Percentiles rank a stretch among this genome's conserved stretches.
Conservation (phyloP, 53 echinoderm and acorn worm species). For the Actinopyga echinites region DNA sequence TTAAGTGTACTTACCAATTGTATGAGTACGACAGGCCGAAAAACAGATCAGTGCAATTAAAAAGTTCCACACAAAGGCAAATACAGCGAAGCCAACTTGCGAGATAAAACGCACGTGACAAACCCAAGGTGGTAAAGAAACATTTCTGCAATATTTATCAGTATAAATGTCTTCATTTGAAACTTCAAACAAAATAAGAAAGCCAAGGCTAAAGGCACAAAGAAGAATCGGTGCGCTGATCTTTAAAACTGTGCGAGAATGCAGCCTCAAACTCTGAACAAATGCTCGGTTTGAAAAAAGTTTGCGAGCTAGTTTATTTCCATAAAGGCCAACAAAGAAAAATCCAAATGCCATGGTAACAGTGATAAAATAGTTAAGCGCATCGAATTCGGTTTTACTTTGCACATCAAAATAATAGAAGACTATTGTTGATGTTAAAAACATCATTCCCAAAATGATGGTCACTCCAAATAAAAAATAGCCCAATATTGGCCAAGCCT, state of each 20-base stretch:
- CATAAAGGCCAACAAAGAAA: slow-evolving; percentile 67
- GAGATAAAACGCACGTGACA: slow-evolving; percentile 75
- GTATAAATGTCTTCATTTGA: slow-evolving; percentile 37
- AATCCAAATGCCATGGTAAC: slow-evolving; percentile 80
- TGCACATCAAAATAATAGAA: slow-evolving; percentile 75
- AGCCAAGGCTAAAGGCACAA: slow-evolving; percentile 50
- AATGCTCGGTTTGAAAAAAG: slow-evolving; percentile 86
- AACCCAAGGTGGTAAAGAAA: slow-evolving; percentile 61
- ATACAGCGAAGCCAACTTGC: slow-evolving; percentile 58
- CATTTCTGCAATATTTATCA: slow-evolving; percentile 49
- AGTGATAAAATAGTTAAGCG: slow-evolving; percentile 82
- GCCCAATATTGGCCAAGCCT: slow-evolving; percentile 76
- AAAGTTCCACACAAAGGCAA: slow-evolving; percentile 81
- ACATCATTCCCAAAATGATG: slow-evolving; percentile 50
- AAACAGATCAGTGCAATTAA: slow-evolving; percentile 80
- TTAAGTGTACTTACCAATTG: slow-evolving; percentile 78
- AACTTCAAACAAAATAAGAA: slow-evolving; percentile 67
- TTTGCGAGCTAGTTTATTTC: slow-evolving; percentile 78
- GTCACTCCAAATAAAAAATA: slow-evolving; percentile 71
- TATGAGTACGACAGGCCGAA: slow-evolving; percentile 93
- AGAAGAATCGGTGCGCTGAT: slow-evolving; percentile 71
- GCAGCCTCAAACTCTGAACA: slow-evolving; percentile 80
- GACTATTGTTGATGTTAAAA: slow-evolving; percentile 64
- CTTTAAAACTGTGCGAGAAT: slow-evolving; percentile 84
- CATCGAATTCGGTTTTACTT: slow-evolving; percentile 78